phyloP scores from a whole-genome alignment of 2,888 invertebrate species.

The Trissolcus japonicus region DNA sequence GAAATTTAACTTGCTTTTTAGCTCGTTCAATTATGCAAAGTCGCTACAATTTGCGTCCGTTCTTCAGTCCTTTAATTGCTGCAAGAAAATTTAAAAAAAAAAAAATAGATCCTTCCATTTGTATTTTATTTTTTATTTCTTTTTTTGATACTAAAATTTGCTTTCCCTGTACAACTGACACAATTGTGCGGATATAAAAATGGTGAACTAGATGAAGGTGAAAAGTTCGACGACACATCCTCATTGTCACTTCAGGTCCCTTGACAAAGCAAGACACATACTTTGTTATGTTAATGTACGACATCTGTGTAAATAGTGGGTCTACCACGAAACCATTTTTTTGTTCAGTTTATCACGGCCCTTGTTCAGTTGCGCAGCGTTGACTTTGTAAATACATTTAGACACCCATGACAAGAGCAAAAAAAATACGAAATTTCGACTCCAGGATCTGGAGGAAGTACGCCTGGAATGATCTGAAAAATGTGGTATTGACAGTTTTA shows the following conservation, averaged over 20 bases:
- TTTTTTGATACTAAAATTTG: no score
- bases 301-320: slow-evolving; percentile 47
- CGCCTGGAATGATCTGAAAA: neutral
- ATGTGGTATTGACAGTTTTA: neutral
- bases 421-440: neutral
- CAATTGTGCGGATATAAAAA: neutral
- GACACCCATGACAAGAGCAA: slow-evolving; percentile 8
- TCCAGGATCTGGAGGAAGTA: neutral
- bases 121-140: no score
- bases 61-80: no score
- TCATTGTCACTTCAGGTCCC: slow-evolving; percentile 19
- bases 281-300: slow-evolving; percentile 40
- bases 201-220: slow-evolving; percentile 1
- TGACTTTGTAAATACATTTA: slow-evolving; percentile 47
- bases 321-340: slow-evolving; percentile 18
- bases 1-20: no score
- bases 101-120: no score
- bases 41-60: no score
- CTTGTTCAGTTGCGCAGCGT: slow-evolving; percentile 31
- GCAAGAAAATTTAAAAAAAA: no score
- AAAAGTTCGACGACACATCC: slow-evolving; percentile 2
- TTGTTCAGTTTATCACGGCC: slow-evolving; percentile 7
- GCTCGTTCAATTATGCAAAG: no score
- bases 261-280: slow-evolving; percentile 24
- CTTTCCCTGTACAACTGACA: neutral